A percentile compares a stretch with the other conserved stretches of the same genome.
These are phyloP conservation scores for Saccostrea echinata DNA, from an alignment of 1,140 invertebrate species.

Conservation along the genomic window DNA sequence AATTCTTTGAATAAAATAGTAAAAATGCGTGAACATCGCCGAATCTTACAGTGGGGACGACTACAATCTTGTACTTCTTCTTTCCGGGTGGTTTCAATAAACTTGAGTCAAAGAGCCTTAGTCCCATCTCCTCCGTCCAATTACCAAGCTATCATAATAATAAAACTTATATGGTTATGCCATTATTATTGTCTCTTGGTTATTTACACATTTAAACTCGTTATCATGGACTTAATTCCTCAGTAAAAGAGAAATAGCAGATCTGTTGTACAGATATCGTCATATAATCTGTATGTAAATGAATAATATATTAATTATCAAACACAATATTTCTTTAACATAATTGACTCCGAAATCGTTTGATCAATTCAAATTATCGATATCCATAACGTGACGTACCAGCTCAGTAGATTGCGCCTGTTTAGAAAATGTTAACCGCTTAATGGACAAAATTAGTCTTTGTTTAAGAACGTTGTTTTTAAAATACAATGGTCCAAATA, in stretches of 20 bases:
- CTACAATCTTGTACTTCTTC: conserved; percentile 89
- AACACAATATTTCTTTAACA: neutral
- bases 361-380: neutral
- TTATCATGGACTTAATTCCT: no score
- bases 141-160: conserved; percentile 64
- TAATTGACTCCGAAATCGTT: neutral
- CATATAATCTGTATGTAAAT: no score
- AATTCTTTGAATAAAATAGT: no score
- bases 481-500: conserved; percentile 62
- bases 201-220: no score
- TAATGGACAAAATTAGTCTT: conserved; percentile 59
- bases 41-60: conserved; percentile 84
- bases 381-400: neutral
- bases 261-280: no score
- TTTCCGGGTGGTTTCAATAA: conserved; percentile 84
- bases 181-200: no score
- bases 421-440: conserved; percentile 49
- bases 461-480: conserved; percentile 53
- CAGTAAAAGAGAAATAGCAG: no score
- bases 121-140: conserved; percentile 82
- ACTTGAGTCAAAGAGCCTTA: conserved; percentile 86
- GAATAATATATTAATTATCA: no score
- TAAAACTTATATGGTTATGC: conserved; percentile 65
- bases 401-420: neutral
- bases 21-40: no score